A percentile compares a stretch with the other conserved stretches of the same genome.
These are phyloP conservation scores for Folsomia manolachei DNA, from an alignment of 2,888 invertebrate species.

Conservation along the genomic window DNA sequence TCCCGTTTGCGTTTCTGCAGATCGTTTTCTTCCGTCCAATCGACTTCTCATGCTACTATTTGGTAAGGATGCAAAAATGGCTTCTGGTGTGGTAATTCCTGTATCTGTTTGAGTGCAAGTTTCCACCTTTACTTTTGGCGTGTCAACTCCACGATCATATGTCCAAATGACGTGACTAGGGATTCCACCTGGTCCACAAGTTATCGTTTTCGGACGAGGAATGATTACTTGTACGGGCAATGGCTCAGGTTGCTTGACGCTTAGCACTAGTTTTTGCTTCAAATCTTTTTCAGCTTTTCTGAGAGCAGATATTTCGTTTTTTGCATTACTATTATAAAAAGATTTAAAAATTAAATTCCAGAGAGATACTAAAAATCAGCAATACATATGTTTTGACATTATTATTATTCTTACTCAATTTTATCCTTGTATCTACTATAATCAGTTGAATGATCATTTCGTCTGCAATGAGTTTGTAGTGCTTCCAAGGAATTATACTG, in stretches of 20 bases:
- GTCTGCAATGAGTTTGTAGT: conserved; percentile 55
- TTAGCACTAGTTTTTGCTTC: not conserved
- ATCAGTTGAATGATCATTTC: conserved; percentile 47
- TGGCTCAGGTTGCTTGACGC: not conserved
- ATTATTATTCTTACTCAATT: conserved; percentile 31
- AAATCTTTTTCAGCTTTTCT: conserved; percentile 9
- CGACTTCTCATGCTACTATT: not conserved
- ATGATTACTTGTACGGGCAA: conserved; percentile 1
- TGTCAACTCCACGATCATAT: not conserved
- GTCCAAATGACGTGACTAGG: conserved; percentile 14
- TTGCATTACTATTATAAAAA: not conserved
- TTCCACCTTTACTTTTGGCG: conserved; percentile 22
- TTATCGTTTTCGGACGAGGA: conserved; percentile 12
- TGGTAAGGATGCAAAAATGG: not conserved
- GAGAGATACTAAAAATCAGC: not conserved
- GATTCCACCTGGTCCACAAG: not conserved
- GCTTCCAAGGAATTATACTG: conserved; percentile 55
- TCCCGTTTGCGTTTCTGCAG: conserved; percentile 40
- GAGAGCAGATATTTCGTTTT: not conserved
- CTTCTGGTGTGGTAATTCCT: not conserved
- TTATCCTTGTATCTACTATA: conserved; percentile 38
- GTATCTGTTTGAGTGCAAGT: conserved; percentile 33
- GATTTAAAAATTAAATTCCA: not conserved
- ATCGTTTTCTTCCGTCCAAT: conserved; percentile 22
- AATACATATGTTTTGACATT: not conserved